Evolutionary conservation across 1,140 invertebrate species (phyloP), one percentile per base, ranked within the genome.

Genomic region (Nasonia giraulti): DNA sequence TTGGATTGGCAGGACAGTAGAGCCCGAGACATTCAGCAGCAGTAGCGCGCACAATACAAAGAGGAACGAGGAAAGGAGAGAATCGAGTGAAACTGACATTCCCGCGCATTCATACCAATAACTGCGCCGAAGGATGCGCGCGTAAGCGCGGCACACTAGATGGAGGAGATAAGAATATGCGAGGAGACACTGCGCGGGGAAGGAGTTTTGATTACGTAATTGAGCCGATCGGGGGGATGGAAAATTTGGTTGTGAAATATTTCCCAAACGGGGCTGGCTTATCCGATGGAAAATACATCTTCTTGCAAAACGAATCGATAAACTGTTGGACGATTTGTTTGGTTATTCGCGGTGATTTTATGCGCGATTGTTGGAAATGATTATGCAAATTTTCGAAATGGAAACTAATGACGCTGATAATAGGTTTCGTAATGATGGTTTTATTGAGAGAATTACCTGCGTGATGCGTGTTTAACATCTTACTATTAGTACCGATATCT

Each of bases 1-100:
- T 5, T 23, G 23, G 82, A 83, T 83, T 83, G 75, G 76, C 82
- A 78, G 75, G 66, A 71, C 82, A 78, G 73, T 83, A 55, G 62
- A 77, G 27, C 6, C 20, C 55, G 55, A 76, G 55, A 79, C 77
- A 66, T 79, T 79, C 50, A 79, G 31, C n/a, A 37, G 27, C 50
- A 40, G 33, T 8, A 69, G 31, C 8, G n/a, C 14, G 8, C 11
- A 77, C 76, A 78, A 78, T 71, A 78, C 23, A 78, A 78, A 44
- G 66, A 50, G 62, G 62, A 77, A 44, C 14, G 27, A 50, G 33
- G 23, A 23, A 71, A 47, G 37, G n/a, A 27, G 78, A 80, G 37
- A 81, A 71, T 81, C 40, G 73, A 77, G 55, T 17, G 74, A 77
- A 47, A 77, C 76, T 84, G 75, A 84, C 76, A 62, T 84, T 79